Evolutionary conservation across 2,113 vertebrate genomes (phyloP), one percentile per base, ranked within the genome.

Genomic region (Nestor notabilis): DNA sequence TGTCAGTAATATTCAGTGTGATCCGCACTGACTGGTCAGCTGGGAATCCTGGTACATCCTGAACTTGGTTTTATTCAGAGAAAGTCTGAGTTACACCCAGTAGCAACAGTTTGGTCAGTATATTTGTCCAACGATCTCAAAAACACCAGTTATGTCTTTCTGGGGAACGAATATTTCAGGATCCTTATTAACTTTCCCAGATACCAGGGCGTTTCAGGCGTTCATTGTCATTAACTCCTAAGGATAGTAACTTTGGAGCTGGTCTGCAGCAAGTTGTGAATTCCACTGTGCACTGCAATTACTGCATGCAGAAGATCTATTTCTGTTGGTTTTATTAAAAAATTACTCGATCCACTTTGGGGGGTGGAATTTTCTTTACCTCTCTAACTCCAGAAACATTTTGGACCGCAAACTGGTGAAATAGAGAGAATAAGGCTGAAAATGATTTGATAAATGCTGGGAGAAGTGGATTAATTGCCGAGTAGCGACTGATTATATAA

Each of bases 301-400:
- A 7, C 28, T 3, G 31, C 14, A 10, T 4, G 11, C 17, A 28
- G 23, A 37, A 52, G 9, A 50, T 7, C 4, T 47, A 6, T 18
- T 72, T 49, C 25, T 8, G 1, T 4, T 41, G 43, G 2, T 52
- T 63, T 76, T 44, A 2, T 5, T 23, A 6, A 13, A 52, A 82
- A 81, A 29, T 25, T 64, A 35, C 5, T 46, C 4, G 0, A 6
- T 33, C 5, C 2, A 3, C 23, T 60, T n/a, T 19, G 3, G 19
- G 13, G 4, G 11, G 76, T 31, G 2, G 0, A 35, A 5, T 49
- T 90, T 87, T 76, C 41, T 19, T 13, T 52, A 3, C 6, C 23
- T 31, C 44, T 21, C 29, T n/a, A 64, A 29, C 8, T 75, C 31
- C 37, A 80, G 61, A 43, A 93, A 44, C 5, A 70, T 27, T 63